Evolutionary conservation across 1,140 invertebrate species (phyloP).

Genomic region (Adelges cooleyi): DNA sequence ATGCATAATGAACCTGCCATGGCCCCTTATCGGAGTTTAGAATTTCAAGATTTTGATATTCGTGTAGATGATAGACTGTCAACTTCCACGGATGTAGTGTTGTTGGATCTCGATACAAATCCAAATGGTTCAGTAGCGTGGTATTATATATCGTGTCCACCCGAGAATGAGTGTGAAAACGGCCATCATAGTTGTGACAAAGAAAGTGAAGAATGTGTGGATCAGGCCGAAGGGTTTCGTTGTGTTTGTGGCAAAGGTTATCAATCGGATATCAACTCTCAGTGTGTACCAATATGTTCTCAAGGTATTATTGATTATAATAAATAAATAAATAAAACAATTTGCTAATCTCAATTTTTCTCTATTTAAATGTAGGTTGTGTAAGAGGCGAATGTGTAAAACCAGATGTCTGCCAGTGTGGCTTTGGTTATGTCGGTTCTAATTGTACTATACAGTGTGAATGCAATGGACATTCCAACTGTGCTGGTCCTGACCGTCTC

Average conservation of each 20-base stretch:
- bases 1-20: slow-evolving; percentile 36
- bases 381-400: slow-evolving; percentile 72
- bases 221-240: slow-evolving; percentile 60
- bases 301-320: slow-evolving; percentile 43
- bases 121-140: slow-evolving; percentile 25
- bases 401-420: slow-evolving; percentile 75
- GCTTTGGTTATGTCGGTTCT: slow-evolving; percentile 88
- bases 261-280: slow-evolving; percentile 41
- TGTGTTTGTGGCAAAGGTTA: slow-evolving; percentile 80
- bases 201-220: slow-evolving; percentile 71
- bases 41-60: slow-evolving; percentile 5
- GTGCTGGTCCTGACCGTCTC: slow-evolving; percentile 69
- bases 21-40: neutral
- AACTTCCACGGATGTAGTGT: slow-evolving; percentile 5
- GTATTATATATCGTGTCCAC: slow-evolving; percentile 53
- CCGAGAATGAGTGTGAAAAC: slow-evolving; percentile 88
- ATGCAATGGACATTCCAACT: slow-evolving; percentile 89
- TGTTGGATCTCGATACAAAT: neutral
- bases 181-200: slow-evolving; percentile 80
- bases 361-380: slow-evolving; percentile 48
- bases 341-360: neutral
- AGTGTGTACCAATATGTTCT: slow-evolving; percentile 44
- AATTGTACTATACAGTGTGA: slow-evolving; percentile 89
- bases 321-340: neutral
- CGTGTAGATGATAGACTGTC: neutral